Base-by-base conservation (phyloP, 2,888 invertebrate genomes). In the Bombylius major region DNA sequence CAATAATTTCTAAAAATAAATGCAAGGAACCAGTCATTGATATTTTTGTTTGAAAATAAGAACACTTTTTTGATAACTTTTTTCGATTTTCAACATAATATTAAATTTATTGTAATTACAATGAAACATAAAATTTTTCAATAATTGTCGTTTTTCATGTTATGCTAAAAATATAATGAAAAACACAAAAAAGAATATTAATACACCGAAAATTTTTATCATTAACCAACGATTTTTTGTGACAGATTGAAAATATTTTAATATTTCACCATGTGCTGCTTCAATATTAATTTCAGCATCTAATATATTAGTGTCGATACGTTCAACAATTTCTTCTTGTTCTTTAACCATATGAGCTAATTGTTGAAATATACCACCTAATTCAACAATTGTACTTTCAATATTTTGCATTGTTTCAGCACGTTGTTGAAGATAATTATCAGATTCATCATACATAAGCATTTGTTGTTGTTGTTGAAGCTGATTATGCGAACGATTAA, bases 351-450 rank as follows among this genome's bases (percentile, higher is more conserved):
- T 96, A 68, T 89, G 88, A 5, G 93, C 93, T 62, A 94, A 72
- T 73, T 97, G 96, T 67, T 92, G 91, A 73, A 98, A 99, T 69
- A 99, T 98, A 12, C 93, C 92, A n/a, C 99, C 99, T 50, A 99
- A 77, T 74, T 99, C 99, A 13, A 98, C 95, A 66, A 99, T 98
- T 23, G 98, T 98, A 53, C 93, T 91, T 76, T 99, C 99, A 68
- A 99, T 99, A 71, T 91, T 96, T 73, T 98, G 95, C 97, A 99
- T 98, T 1, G 98, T 95, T 72, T 96, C 95, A 46, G 95, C 95
- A 65, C 99, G 81, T 67, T 87, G 88, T 67, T 91, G 89, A 47
- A 96, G 82, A 76, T 97, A 98, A 51, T 86, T 81, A 68, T 96
- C 94, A 52, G 87, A 84, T 72, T 90, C 88, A 75, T 93, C 90